Conservation (phyloP, 2,113 vertebrate genomes). For the Cromileptes altivelis region DNA sequence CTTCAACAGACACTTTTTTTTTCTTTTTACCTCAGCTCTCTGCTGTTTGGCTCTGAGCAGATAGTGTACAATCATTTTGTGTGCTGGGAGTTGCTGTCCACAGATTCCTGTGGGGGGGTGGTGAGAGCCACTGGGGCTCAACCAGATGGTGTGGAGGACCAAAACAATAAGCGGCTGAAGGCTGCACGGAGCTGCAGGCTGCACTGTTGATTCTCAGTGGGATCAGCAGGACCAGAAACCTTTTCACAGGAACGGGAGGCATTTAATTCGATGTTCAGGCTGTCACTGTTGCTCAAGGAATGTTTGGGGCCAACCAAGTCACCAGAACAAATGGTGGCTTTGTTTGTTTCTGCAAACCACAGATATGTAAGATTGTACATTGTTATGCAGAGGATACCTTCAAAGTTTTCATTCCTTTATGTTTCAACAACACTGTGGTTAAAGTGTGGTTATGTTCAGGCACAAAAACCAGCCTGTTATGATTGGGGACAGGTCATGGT, state of each 20-base stretch:
- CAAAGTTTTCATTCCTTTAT: no score
- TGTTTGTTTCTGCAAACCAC: no score
- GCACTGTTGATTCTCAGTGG: constrained; percentile 16
- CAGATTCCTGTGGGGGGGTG: constrained; percentile 13
- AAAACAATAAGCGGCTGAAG: constrained; percentile 25
- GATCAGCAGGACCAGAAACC: constrained; percentile 6
- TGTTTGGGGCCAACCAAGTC: no score
- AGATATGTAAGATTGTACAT: no score
- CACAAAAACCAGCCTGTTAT: no score
- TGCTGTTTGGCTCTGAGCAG: constrained; percentile 47
- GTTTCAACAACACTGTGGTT: no score
- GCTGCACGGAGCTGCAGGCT: constrained; percentile 35
- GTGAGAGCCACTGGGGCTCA: constrained; percentile 22
- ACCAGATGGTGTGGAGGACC: constrained; percentile 48
- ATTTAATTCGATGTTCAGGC: background rate
- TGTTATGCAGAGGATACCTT: no score
- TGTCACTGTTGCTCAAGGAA: no score
- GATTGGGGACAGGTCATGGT: no score
- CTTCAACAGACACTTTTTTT: constrained; percentile 45
- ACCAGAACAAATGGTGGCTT: no score
- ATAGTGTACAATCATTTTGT: constrained; percentile 5
- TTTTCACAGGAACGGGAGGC: background rate
- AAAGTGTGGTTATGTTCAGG: no score
- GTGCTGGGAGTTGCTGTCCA: constrained; percentile 25
- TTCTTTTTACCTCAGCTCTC: constrained; percentile 47